A percentile compares a stretch with the other conserved stretches of the same genome.
Evolutionary conservation across 2,797 vertebrate genomes (phyloP).

Genomic region (Vultur gryphus): DNA sequence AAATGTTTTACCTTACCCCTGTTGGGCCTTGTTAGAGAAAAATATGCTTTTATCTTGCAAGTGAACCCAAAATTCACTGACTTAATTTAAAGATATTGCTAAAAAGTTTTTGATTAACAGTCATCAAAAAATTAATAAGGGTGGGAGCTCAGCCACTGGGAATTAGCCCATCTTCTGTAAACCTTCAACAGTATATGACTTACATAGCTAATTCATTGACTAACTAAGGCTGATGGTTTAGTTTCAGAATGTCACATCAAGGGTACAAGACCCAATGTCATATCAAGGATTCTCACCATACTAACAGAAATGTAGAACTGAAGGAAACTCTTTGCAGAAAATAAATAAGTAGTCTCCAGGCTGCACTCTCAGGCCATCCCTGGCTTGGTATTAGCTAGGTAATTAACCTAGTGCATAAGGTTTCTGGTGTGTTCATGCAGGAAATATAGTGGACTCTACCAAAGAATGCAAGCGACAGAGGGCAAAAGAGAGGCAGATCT

Average conservation of each 20-base stretch:
- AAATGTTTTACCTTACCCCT: background rate
- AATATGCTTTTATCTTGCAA: background rate
- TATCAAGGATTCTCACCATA: background rate
- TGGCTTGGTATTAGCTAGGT: background rate
- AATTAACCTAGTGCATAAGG: background rate
- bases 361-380: background rate
- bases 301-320: background rate
- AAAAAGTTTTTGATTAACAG: background rate
- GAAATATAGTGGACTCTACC: background rate
- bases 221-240: background rate
- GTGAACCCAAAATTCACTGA: background rate
- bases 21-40: background rate
- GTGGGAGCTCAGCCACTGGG: background rate
- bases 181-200: background rate
- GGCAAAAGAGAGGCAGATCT: background rate
- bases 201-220: background rate
- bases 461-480: background rate
- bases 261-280: background rate
- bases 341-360: background rate
- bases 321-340: background rate
- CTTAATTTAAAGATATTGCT: background rate
- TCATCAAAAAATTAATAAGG: background rate
- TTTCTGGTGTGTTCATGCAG: background rate
- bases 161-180: background rate
- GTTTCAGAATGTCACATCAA: background rate